Evolutionary conservation across 1,140 invertebrate species (phyloP).

Genomic region (Scaptodrosophila lebanonensis): DNA sequence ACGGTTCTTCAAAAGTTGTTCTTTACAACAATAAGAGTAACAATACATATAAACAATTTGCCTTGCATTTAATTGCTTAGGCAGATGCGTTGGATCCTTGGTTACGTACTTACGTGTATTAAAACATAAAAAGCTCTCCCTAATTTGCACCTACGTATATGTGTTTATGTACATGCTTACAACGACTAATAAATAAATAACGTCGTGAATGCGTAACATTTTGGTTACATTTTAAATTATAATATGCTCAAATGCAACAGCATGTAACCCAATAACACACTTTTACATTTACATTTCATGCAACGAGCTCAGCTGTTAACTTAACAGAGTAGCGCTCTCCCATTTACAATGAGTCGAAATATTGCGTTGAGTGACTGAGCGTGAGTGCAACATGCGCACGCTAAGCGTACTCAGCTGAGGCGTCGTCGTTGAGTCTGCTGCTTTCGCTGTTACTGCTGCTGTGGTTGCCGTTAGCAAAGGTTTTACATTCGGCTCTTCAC

Average conservation of each 20-base stretch:
- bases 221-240: background rate
- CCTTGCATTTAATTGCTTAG: conserved; percentile 69
- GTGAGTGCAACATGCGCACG: conserved; percentile 64
- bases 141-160: background rate
- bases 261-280: conserved; percentile 49
- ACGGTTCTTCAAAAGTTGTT: conserved; percentile 63
- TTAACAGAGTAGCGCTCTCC: conserved; percentile 26
- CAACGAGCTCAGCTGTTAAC: conserved; percentile 28
- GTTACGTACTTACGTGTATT: conserved; percentile 22
- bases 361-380: conserved; percentile 29
- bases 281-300: conserved; percentile 26
- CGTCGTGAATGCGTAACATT: conserved; percentile 22
- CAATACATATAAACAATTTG: no score
- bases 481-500: conserved; percentile 10
- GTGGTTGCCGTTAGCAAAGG: background rate
- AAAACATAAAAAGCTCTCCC: conserved; percentile 15
- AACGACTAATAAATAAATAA: conserved; percentile 21
- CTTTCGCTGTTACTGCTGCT: conserved; percentile 1
- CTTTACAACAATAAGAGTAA: conserved; percentile 66
- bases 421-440: background rate
- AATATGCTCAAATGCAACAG: conserved; percentile 5
- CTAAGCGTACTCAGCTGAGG: conserved; percentile 32
- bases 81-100: conserved; percentile 33
- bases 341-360: conserved; percentile 7
- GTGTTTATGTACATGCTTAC: conserved; percentile 3